Evolutionary conservation across 2,113 vertebrate genomes (phyloP).

Genomic region (Lethenteron camtschaticum): DNA sequence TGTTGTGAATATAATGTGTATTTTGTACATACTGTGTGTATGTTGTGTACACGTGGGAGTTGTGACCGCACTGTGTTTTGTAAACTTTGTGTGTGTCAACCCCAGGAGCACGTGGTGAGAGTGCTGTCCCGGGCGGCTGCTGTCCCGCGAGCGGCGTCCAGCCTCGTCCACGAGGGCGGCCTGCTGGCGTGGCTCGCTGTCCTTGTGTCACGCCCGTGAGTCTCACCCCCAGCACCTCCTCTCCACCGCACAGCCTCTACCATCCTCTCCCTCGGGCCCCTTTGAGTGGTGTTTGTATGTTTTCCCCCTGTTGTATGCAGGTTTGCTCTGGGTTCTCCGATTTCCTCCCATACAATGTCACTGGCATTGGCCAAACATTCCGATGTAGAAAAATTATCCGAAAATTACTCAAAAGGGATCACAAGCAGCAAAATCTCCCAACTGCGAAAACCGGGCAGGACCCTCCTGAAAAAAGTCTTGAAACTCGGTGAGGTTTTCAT

Average conservation of each 20-base stretch:
- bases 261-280: too few relatives aligned
- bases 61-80: not conserved
- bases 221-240: not conserved
- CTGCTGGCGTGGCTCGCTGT: constrained; percentile 1
- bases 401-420: too few relatives aligned
- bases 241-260: not conserved
- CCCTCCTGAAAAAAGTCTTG: too few relatives aligned
- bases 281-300: too few relatives aligned
- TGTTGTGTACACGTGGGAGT: not conserved
- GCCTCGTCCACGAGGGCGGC: not conserved
- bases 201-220: not conserved
- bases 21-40: not conserved
- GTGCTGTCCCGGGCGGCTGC: not conserved
- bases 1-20: not conserved
- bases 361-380: too few relatives aligned
- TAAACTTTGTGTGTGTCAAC: not conserved
- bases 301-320: too few relatives aligned
- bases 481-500: too few relatives aligned
- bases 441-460: too few relatives aligned
- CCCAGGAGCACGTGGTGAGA: not conserved
- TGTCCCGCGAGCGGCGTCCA: constrained; percentile 1
- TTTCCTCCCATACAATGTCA: too few relatives aligned
- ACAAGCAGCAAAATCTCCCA: too few relatives aligned
- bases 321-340: too few relatives aligned
- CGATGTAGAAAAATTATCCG: too few relatives aligned